Evolutionary conservation across 2,888 invertebrate species (phyloP), one percentile per base, ranked within the genome.

Genomic region (Isoperla grammatica): DNA sequence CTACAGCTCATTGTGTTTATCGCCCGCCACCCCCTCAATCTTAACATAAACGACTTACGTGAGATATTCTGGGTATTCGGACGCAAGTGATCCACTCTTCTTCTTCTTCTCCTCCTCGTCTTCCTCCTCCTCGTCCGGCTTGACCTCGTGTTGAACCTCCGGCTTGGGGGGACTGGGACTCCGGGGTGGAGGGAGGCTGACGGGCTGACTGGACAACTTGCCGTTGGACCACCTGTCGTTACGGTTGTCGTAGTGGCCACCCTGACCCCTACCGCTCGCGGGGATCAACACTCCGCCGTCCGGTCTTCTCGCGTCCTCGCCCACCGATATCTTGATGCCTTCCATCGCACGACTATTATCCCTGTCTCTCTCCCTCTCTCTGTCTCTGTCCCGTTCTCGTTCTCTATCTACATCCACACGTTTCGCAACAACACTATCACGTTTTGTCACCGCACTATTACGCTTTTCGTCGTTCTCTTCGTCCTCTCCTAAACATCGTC

Each of bases 1-100:
- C n/a, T n/a, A n/a, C n/a, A n/a, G n/a, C n/a, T n/a, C n/a, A n/a
- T n/a, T n/a, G n/a, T n/a, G n/a, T n/a, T n/a, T n/a, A n/a, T n/a
- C n/a, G n/a, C n/a, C n/a, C n/a, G n/a, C n/a, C n/a, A n/a, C n/a
- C n/a, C n/a, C n/a, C n/a, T n/a, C n/a, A n/a, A n/a, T n/a, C n/a
- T n/a, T n/a, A n/a, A n/a, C n/a, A n/a, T n/a, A n/a, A 4, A 29
- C 57, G 39, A 75, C 79, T 79, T 72, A 83, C 84, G 76, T 78
- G 71, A 81, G 74, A 73, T 81, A 83, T 68, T 82, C 81, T 42
- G 77, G 76, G 65, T 72, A 73, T 53, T 76, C 75, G 12, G 69
- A 61, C 61, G 70, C 65, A 60, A 68, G 74, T 22, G 74, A 67
- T 69, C 72, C 61, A 71, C 72, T 65, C 48, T 66, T 64, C 61